A percentile compares a stretch with the other conserved stretches of the same genome.
Conservation (phyloP, 2,113 vertebrate genomes). For the Gallinago jamesoni region DNA sequence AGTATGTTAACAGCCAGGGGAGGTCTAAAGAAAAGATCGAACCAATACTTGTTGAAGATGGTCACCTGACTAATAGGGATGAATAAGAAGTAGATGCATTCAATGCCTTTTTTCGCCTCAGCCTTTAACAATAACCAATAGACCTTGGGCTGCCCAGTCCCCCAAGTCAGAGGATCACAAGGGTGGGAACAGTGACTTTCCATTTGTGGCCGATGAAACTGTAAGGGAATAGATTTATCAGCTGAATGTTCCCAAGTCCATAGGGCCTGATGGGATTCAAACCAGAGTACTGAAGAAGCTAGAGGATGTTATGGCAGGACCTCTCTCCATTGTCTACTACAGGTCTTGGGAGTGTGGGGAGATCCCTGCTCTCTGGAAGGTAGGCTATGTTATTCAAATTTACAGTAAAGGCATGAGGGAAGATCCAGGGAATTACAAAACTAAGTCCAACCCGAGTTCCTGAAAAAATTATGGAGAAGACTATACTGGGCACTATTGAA, state of each 20-base stretch:
- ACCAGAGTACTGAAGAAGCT: background rate
- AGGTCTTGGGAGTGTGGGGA: background rate
- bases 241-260: background rate
- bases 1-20: background rate
- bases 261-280: background rate
- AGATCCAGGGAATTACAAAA: background rate
- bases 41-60: background rate
- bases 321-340: background rate
- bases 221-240: background rate
- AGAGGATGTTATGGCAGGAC: background rate
- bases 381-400: background rate
- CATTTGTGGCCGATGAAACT: background rate
- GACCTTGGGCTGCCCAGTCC: background rate
- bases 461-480: background rate
- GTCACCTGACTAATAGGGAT: background rate
- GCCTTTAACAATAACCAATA: background rate
- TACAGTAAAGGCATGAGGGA: background rate
- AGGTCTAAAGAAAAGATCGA: background rate
- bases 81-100: background rate
- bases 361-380: background rate
- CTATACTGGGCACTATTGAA: background rate
- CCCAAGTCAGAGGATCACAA: rapidly evolving
- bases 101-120: background rate
- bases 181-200: background rate
- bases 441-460: background rate